phyloP scores from a whole-genome alignment of 2,113 vertebrate genomes.

The Hemibagrus wyckioides region DNA sequence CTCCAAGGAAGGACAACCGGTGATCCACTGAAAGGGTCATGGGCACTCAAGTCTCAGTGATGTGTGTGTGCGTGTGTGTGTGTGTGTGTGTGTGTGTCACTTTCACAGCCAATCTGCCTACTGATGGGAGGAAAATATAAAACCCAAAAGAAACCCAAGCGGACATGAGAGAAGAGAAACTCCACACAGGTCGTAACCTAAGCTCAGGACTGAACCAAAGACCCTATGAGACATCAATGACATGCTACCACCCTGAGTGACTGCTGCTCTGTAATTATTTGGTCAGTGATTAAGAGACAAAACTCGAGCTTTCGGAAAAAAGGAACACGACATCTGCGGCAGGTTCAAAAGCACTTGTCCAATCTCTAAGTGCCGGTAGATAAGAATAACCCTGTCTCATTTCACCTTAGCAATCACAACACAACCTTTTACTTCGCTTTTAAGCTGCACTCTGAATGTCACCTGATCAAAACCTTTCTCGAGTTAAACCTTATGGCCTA shows the following conservation, averaged over 20 bases:
- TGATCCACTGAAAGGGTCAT: no score
- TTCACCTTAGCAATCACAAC: conserved; percentile 63
- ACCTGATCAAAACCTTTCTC: conserved; percentile 16
- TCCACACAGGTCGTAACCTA: not conserved
- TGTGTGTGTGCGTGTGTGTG: no score
- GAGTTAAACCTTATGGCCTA: conserved; percentile 48
- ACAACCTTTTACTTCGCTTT: conserved; percentile 32
- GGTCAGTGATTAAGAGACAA: conserved; percentile 13
- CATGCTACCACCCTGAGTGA: not conserved
- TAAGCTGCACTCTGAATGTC: conserved; percentile 27
- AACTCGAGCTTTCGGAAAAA: not conserved
- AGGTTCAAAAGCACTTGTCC: conserved; percentile 48
- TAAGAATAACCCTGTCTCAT: conserved; percentile 59
- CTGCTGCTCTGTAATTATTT: conserved; percentile 32
- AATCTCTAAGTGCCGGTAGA: conserved; percentile 51
- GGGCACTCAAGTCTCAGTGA: not conserved
- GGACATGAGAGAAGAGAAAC: not conserved
- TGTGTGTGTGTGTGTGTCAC: no score
- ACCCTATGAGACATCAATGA: not conserved
- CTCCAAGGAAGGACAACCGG: no score
- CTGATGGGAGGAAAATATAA: not conserved
- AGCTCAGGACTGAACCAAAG: not conserved
- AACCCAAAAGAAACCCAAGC: not conserved
- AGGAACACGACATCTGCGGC: conserved; percentile 45
- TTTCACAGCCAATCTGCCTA: not conserved